phyloP scores from a whole-genome alignment of 2,797 vertebrate genomes.

The Trichosurus vulpecula region DNA sequence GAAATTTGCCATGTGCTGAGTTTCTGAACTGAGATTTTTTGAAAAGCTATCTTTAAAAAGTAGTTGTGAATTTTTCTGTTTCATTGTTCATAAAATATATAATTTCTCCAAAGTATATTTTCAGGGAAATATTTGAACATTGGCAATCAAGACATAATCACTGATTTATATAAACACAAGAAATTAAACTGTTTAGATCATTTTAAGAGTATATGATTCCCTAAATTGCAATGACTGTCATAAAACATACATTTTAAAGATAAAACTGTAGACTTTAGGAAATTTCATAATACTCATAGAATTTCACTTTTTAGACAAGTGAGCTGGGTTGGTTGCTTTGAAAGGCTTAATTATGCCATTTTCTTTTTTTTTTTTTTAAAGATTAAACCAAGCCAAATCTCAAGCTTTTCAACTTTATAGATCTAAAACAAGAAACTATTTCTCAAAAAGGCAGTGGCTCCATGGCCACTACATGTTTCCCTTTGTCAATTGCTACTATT shows the following conservation, averaged over 20 bases:
- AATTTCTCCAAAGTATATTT: slow-evolving; percentile 16
- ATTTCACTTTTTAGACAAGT: background rate
- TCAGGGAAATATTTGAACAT: slow-evolving; percentile 20
- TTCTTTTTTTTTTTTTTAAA: too few relatives aligned
- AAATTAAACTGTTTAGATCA: slow-evolving; percentile 11
- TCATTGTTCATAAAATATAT: slow-evolving; percentile 29
- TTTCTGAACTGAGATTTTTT: slow-evolving; percentile 6
- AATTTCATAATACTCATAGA: background rate
- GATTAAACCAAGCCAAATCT: background rate
- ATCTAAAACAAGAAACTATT: background rate
- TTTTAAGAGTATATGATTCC: slow-evolving; percentile 35
- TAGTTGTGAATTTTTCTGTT: background rate
- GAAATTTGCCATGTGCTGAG: background rate
- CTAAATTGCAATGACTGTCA: slow-evolving; percentile 16
- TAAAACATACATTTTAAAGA: slow-evolving; percentile 39
- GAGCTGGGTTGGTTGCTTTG: background rate
- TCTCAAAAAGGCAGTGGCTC: background rate
- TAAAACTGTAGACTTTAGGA: slow-evolving; percentile 14
- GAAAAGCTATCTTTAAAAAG: background rate
- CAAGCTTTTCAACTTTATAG: background rate
- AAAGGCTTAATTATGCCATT: background rate
- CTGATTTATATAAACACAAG: background rate
- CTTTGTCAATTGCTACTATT: background rate
- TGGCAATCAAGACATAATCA: slow-evolving; percentile 11
- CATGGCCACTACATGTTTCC: background rate